Conservation (phyloP, 2,113 vertebrate species). For the Conger conger region DNA sequence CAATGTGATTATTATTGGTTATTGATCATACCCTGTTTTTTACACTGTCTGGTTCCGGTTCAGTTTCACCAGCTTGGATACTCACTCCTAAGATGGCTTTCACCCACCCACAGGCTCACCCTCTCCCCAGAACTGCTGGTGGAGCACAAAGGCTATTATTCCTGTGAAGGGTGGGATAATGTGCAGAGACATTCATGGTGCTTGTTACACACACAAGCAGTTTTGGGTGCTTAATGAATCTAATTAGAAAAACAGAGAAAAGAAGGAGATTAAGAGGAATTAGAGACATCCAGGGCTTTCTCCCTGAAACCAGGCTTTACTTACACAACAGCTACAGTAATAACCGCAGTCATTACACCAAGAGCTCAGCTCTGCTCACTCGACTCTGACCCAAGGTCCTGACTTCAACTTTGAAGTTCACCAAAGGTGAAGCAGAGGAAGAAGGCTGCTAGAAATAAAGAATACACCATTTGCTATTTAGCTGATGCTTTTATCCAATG, state of each 20-base stretch:
- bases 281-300: neutral
- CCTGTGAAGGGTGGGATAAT: neutral
- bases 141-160: neutral
- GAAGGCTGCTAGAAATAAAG: too few species aligned
- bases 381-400: neutral
- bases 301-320: neutral
- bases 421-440: too few species aligned
- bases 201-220: conserved; percentile 6
- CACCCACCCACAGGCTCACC: too few species aligned
- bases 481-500: too few species aligned
- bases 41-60: too few species aligned
- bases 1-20: too few species aligned
- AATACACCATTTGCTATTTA: too few species aligned
- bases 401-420: too few species aligned
- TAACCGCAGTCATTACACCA: neutral
- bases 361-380: neutral
- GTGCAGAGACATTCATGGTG: neutral
- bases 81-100: too few species aligned
- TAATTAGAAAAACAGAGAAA: neutral
- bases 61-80: too few species aligned
- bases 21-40: too few species aligned
- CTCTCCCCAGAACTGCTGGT: neutral
- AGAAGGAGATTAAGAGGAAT: neutral
- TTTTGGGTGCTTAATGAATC: neutral
- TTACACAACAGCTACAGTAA: neutral